Conservation (phyloP, 2,113 vertebrate species). For the Odocoileus hemionus region DNA sequence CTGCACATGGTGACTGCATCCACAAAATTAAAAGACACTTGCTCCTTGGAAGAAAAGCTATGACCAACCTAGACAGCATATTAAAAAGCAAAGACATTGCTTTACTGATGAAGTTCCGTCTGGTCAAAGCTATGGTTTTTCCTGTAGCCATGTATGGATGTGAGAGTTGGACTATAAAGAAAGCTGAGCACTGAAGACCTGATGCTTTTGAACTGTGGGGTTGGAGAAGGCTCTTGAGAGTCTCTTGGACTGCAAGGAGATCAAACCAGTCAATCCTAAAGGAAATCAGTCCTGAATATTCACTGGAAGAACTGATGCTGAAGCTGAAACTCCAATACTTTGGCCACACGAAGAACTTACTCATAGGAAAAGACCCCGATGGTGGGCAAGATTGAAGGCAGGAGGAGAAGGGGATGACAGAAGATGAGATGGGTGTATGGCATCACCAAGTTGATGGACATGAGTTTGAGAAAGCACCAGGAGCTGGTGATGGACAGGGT, state of each 20-base stretch:
- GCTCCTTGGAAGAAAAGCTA: not conserved
- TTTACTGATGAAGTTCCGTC: not conserved
- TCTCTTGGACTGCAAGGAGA: not conserved
- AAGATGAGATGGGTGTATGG: not conserved
- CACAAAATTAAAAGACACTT: not conserved
- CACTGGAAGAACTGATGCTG: not conserved
- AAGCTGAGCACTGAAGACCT: not conserved
- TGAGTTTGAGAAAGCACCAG: fast-evolving
- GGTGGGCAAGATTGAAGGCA: not conserved
- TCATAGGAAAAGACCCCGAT: not conserved
- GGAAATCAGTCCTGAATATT: not conserved
- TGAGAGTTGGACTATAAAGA: not conserved
- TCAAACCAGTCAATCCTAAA: not conserved
- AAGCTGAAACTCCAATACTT: not conserved
- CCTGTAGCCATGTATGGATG: not conserved
- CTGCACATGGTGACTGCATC: not conserved
- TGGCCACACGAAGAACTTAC: not conserved
- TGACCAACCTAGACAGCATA: not conserved
- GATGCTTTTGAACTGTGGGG: not conserved
- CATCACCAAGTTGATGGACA: not conserved
- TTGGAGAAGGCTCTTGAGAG: not conserved
- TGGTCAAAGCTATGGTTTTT: not conserved
- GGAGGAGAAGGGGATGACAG: not conserved
- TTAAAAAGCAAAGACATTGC: not conserved
- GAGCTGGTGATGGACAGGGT: not conserved